Base-by-base conservation (phyloP, 2,113 vertebrate species). In the Stictonetta naevosa region DNA sequence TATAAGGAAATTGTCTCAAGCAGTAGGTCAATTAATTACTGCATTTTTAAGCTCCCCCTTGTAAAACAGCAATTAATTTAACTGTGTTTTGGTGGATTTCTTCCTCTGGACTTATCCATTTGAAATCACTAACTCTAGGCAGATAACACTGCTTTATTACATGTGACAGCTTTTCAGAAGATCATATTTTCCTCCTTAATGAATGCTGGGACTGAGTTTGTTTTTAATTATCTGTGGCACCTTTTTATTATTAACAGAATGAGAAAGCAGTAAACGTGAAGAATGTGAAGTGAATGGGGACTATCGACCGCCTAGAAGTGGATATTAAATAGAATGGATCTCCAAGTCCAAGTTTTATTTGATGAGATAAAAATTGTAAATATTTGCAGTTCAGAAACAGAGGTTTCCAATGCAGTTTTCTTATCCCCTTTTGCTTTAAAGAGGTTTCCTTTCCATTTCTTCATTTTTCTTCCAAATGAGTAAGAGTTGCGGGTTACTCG, bases 1-100 rank as follows among this genome's bases (percentile, higher is more conserved):
- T 72, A 56, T 68, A 79, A 85, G 63, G 82, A 97, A 96, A 97
- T 92, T 81, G 84, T 95, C 93, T 96, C 89, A 83, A 97, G 78
- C 73, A 85, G 71, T 93, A 93, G 95, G 97, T 98, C 97, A 98
- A 97, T 98, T 98, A 98, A 97, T 97, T 96, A 92, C 95, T 95
- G 77, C 59, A 86, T 95, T 97, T 97, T 96, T 93, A 97, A 96
- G 86, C 76, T 96, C 80, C 55, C 75, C 59, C 72, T 94, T 94
- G 94, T 95, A 97, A 97, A 98, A 89, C 73, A 97, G 95, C 97
- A 97, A 97, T 97, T 97, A 97, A 97, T 97, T 97, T 96, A 92
- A 93, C 88, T 92, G 63, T 11, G 12, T 98, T 98, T 96, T 89
- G 58, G 93, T 83, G 79, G 87, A 83, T 95, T 97, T 96, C 79